Evolutionary conservation across 2,113 vertebrate species (phyloP).

Genomic region (Periophthalmus modestus): DNA sequence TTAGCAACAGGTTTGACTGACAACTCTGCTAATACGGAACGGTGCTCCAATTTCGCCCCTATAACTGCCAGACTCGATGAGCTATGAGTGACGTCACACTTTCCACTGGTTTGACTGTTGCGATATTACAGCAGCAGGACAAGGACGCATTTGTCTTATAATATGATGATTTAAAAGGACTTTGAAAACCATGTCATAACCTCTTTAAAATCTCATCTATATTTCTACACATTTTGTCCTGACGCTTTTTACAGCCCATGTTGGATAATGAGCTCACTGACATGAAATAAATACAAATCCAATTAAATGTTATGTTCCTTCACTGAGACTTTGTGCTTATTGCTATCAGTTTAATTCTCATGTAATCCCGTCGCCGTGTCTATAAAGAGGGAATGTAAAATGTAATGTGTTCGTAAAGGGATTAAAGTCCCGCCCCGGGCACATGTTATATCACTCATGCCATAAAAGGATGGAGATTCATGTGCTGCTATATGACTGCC

Average conservation of each 20-base stretch:
- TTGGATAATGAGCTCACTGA: not conserved
- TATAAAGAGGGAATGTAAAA: not conserved
- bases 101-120: too few species aligned
- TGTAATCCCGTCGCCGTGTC: not conserved
- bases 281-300: not conserved
- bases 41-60: too few species aligned
- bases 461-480: not conserved
- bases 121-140: too few species aligned
- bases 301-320: constrained; percentile 3
- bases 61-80: too few species aligned
- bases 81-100: too few species aligned
- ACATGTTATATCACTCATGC: not conserved
- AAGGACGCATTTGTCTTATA: too few species aligned
- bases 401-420: not conserved
- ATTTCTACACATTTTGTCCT: not conserved
- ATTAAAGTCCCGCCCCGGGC: constrained; percentile 2
- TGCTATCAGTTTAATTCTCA: not conserved
- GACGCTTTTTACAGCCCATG: not conserved
- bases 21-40: too few species aligned
- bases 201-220: not conserved
- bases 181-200: not conserved
- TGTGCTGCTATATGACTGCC: not conserved
- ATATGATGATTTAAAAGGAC: not conserved
- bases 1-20: too few species aligned
- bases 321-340: not conserved